Evolutionary conservation across 2,113 vertebrate genomes (phyloP), one percentile per base, ranked within the genome.

Genomic region (Leptobrachium ailaonicum): DNA sequence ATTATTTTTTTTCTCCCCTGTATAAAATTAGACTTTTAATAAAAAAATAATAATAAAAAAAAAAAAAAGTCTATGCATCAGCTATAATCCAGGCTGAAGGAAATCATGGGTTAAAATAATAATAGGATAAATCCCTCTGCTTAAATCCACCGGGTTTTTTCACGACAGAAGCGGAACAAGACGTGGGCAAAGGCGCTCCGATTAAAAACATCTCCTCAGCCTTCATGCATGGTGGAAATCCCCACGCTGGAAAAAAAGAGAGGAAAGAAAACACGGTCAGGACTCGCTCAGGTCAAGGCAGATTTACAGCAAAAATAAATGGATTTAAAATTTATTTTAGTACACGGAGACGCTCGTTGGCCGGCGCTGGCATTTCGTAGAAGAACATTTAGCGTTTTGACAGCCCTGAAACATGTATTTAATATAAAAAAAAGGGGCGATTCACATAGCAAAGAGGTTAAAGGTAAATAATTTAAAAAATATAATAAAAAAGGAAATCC

Each of bases 141-240:
- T 32, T 9, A 20, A 66, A 64, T 47, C 71, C 62, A 41, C 44
- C n/a, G 2, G 32, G 14, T 58, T 2, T 62, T 60, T 62, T 54
- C 42, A 42, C 56, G 20, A 41, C 54, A 69, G 20, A 53, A 11
- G 60, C 44, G n/a, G 58, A 78, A 13, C 67, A 44, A 50, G 45
- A 11, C n/a, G 43, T 32, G 11, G 56, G 10, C 11, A 60, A 14
- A 12, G 11, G 14, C 43, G 60, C 45, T 66, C 47, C n/a, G 53
- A 56, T 58, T 73, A 73, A 56, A 67, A 80, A 40, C 77, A 67
- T 80, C 62, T 80, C 77, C 71, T 73, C 71, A 67, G 13, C 69
- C 45, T 9, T 66, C 3, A 40, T 5, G n/a, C 77, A 79, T 73
- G 20, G 3, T 66, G n/a, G 8, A 8, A 54, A 40, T 71, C 20